phyloP scores from a whole-genome alignment of 2,113 vertebrate species.

The Pelusios castaneus region DNA sequence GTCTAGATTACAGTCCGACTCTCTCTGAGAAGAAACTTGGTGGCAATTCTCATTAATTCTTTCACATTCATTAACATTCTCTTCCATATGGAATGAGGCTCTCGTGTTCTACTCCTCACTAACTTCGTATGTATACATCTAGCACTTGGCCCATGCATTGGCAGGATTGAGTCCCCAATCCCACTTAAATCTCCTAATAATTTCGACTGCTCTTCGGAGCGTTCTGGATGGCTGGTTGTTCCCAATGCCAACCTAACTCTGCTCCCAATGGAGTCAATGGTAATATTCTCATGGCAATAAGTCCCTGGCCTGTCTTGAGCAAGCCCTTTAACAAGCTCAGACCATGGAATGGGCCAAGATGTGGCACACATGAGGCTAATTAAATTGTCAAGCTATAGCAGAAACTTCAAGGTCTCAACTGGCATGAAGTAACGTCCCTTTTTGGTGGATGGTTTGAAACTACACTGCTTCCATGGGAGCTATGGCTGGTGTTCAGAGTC shows the following conservation, averaged over 20 bases:
- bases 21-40: accelerated
- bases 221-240: neutral
- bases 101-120: neutral
- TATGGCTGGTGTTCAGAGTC: neutral
- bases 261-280: neutral
- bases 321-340: neutral
- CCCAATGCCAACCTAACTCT: neutral
- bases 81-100: neutral
- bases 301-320: neutral
- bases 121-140: neutral
- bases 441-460: accelerated
- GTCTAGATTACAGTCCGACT: neutral
- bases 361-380: accelerated
- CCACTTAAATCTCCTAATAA: neutral
- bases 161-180: neutral
- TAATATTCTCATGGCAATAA: neutral
- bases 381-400: neutral
- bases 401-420: neutral
- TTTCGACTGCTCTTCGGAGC: neutral
- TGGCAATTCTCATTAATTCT: neutral
- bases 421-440: neutral
- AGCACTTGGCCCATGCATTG: neutral
- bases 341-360: neutral
- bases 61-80: neutral
- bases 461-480: neutral